Evolutionary conservation across 1,140 invertebrate species (phyloP).

Genomic region (Drosophila carrolli): DNA sequence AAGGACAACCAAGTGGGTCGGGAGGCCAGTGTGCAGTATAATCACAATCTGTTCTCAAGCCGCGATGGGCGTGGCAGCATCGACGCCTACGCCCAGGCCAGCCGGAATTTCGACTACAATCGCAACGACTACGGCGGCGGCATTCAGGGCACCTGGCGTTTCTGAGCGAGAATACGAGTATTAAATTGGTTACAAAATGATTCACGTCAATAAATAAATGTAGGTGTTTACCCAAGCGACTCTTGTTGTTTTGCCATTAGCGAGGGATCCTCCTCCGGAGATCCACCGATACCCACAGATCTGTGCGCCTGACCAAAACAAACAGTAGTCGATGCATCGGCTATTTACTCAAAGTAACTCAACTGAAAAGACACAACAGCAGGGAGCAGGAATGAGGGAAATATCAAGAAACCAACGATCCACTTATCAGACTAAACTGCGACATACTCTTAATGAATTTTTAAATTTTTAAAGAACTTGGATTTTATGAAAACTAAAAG

Average conservation of each 20-base stretch:
- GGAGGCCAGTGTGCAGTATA: constrained; percentile 58
- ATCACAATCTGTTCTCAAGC: constrained; percentile 66
- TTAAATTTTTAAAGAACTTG: background rate
- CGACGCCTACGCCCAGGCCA: constrained; percentile 76
- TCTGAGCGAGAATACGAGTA: constrained; percentile 36
- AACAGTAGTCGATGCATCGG: constrained; percentile 30
- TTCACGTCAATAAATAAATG: constrained; percentile 15
- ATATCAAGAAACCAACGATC: background rate
- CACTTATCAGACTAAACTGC: background rate
- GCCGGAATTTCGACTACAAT: constrained; percentile 62
- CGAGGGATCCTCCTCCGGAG: constrained; percentile 1
- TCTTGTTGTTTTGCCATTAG: constrained; percentile 17
- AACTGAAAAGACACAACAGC: constrained; percentile 32
- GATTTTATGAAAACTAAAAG: too few relatives aligned
- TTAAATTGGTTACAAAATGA: constrained; percentile 12
- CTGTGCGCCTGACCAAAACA: constrained; percentile 22
- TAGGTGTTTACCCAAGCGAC: background rate
- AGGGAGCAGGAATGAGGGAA: background rate
- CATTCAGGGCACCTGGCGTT: constrained; percentile 49
- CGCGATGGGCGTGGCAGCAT: constrained; percentile 66
- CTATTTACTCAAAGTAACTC: constrained; percentile 40
- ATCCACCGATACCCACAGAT: constrained; percentile 7
- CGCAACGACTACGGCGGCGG: constrained; percentile 63
- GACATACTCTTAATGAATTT: background rate
- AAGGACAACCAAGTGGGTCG: constrained; percentile 57